A percentile compares a stretch with the other conserved stretches of the same genome.
Conservation (phyloP, 1,140 invertebrate species). For the Paraescarpia echinospica region DNA sequence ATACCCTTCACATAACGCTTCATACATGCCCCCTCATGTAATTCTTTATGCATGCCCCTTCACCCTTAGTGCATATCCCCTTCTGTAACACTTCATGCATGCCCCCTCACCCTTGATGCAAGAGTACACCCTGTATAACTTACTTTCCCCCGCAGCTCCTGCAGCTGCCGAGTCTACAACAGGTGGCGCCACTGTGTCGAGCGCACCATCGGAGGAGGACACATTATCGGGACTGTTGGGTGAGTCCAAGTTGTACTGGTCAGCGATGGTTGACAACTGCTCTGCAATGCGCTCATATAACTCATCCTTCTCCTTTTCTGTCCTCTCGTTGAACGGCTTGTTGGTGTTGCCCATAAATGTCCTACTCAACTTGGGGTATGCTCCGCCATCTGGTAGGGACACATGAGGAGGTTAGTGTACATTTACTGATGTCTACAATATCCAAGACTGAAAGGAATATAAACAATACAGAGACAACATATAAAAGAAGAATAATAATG, state of each 20-base stretch:
- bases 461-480: background rate
- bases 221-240: conserved; percentile 13
- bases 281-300: conserved; percentile 30
- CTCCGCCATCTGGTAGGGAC: background rate
- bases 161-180: background rate
- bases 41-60: no score
- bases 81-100: background rate
- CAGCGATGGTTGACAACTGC: conserved; percentile 29
- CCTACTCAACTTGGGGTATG: background rate
- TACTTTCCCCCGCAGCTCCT: background rate
- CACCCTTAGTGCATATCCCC: no score
- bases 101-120: background rate
- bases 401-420: background rate
- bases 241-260: conserved; percentile 28
- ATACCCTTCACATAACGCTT: background rate
- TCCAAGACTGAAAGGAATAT: background rate
- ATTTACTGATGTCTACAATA: background rate
- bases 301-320: conserved; percentile 29
- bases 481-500: background rate
- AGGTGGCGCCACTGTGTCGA: background rate
- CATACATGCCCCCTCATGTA: background rate
- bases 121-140: background rate
- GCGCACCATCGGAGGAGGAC: background rate
- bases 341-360: background rate
- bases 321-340: conserved; percentile 27